Evolutionary conservation across 2,113 vertebrate genomes (phyloP), one percentile per base, ranked within the genome.

Genomic region (Tetrao urogallus): DNA sequence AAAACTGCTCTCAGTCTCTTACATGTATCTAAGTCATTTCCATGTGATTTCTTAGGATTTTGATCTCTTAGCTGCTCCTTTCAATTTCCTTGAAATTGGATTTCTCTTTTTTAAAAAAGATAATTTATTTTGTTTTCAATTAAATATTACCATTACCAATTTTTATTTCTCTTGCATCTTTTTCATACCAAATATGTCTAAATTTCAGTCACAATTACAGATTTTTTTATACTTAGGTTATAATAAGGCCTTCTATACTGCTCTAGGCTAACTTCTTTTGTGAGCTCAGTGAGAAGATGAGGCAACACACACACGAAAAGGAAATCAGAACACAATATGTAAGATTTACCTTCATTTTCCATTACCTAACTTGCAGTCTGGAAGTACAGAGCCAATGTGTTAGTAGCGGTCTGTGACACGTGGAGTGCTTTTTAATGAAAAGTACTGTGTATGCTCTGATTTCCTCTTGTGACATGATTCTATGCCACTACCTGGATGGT

Each of bases 401-500:
- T 72, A 65, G 42, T 3, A 74, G 24, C 4, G 1, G 63, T 92
- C 88, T 84, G 78, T 89, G 88, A 45, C 36, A 89, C 3, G 4
- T 43, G 58, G 86, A 54, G 67, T 82, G 83, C 18, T 91, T 95
- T 94, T 90, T 86, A 90, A 86, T 70, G 50, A 92, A 77, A 76
- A 48, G 7, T 66, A 16, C 48, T 15, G 28, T 15, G 17, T 79
- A 84, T 93, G 83, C 81, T 96, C 84, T 88, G 34, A 91, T 93
- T 91, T 97, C 82, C 83, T 96, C 84, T 54, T 96, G 93, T 95
- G 88, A 93, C 71, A 57, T 13, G 22, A 24, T 50, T 50, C 48
- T 12, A 48, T 96, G 91, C 84, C 78, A 67, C 92, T 93, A 86
- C 83, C 85, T 82, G 95, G 81, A 94, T 94, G 75, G 69, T 40